Base-by-base conservation (phyloP, 2,888 invertebrate genomes). In the Syrphus vitripennis region DNA sequence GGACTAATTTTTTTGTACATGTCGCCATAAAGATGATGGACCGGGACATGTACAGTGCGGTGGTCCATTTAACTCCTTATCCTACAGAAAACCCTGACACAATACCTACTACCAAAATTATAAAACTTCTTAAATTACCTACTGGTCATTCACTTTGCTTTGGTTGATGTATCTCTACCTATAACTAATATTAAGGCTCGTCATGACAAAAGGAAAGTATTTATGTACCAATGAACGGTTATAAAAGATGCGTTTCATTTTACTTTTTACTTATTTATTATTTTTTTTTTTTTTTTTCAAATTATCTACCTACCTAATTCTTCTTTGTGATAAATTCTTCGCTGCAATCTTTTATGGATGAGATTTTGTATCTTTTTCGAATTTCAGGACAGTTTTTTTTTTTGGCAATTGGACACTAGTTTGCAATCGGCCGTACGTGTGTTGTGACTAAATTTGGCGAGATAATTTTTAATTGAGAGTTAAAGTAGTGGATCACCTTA, bases 391-490 rank as follows among this genome's bases (percentile, higher is more conserved):
- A 12, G n/a, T 16, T 40, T 37, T 63, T 74, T 74, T 34, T 45
- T 69, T 69, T 37, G 19, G 75, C 53, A 61, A 42, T 67, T 24
- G 19, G 65, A 65, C 31, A 29, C 65, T 65, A 42, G 29, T 34
- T 61, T 80, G 40, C 31, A 37, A 26, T 61, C 29, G 45, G 37
- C 26, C 50, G 65, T 71, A 71, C 71, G 59, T 80, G 75, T 70
- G 53, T 67, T 53, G 21, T 79, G 79, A 65, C 70, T 59, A 75
- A 70, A 65, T 53, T 59, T 83, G 70, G 83, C 83, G 76, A 81
- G 71, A 84, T 84, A 71, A 84, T 83, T 80, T 84, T 81, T 81
- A 81, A 84, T 84, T 84, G 76, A 76, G 84, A 81, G 76, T 84
- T 81, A 59, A 80, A 80, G 75, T 76, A 71, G 80, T 76, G 75